Evolutionary conservation across 2,113 vertebrate genomes (phyloP), one percentile per base, ranked within the genome.

Genomic region (Sceloporus tristichus): DNA sequence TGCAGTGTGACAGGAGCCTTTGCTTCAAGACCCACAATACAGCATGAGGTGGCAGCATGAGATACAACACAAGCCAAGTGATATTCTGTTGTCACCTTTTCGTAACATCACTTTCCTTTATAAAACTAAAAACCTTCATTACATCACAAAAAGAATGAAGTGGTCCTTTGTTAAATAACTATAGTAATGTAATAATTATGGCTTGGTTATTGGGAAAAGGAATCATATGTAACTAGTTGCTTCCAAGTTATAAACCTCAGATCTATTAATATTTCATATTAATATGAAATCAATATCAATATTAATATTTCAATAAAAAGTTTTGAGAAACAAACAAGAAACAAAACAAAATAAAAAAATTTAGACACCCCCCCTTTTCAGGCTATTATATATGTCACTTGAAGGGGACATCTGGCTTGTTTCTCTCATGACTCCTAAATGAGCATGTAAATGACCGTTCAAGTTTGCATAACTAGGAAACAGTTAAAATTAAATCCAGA

Each of bases 401-500:
- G 56, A 79, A 82, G 40, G 85, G 54, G 9, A 3, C 86, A 87
- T 68, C 78, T 80, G 53, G 48, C 25, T 77, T 78, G 14, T 56
- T 87, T 87, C 65, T 86, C 68, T 81, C 66, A 62, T 88, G 84
- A 56, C 19, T 79, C 42, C 71, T 76, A 65, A 66, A 88, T 75
- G 68, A 90, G 13, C 27, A 27, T 7, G 88, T 71, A 66, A 66
- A 59, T 18, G 73, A 34, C 76, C 86, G 87, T 79, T 34, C 81
- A 86, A 83, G 84, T 86, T 5, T 65, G 21, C 83, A 84, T 66
- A 81, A 90, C 16, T 62, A 68, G 6, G 74, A 79, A 42, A 75
- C 82, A 66, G 53, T 29, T 23, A 59, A 89, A 92, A 84, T 78
- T 70, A 79, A 0, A 0, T 84, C 76, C 9, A 34, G 10, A 56